Evolutionary conservation across 2,888 invertebrate species (phyloP), one percentile per base, ranked within the genome.

Genomic region (Chelonus formosanus): DNA sequence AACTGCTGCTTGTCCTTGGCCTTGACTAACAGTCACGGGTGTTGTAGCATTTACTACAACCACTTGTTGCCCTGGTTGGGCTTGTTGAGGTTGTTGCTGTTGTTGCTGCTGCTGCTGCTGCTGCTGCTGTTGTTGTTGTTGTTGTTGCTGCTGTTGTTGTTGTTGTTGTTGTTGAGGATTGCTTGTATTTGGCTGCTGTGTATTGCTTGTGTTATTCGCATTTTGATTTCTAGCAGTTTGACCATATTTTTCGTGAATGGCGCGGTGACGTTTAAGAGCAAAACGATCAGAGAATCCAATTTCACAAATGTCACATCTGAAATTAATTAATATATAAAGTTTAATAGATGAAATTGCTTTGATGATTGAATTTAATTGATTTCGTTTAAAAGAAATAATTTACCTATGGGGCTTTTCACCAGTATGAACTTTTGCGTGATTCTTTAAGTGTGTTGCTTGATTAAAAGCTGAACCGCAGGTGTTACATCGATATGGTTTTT

Each of bases 241-340:
- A 84, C 92, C 94, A 80, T 94, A 95, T 85, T 95, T 94, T 76
- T 94, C 94, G 83, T 95, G 95, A 74, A 95, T 94, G 74, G 92
- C 92, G 73, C 94, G 88, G 81, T 95, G 95, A 69, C 95, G 88
- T 79, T 95, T 95, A 67, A 95, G 85, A 32, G 95, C 94, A 81
- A 95, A 94, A 71, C 94, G 88, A 84, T 95, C 94, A 35, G 93
- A 93, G 82, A 95, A 94, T 61, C 94, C 93, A 52, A 94, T 94
- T 70, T 93, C 93, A 80, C 94, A 95, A 63, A 92, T 92, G 73
- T 93, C 93, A 83, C 94, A 94, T 80, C 93, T 91, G 76, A 83
- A 85, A 62, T 83, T 48, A 52, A 52, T 43, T 40, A 48, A 45
- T 52, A 47, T 10, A 31, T 48, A 6, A 20, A 20, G 20, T 20